These are phyloP conservation scores for Plebejus argus DNA, from an alignment of 2,888 invertebrate species.

Conservation along the genomic window DNA sequence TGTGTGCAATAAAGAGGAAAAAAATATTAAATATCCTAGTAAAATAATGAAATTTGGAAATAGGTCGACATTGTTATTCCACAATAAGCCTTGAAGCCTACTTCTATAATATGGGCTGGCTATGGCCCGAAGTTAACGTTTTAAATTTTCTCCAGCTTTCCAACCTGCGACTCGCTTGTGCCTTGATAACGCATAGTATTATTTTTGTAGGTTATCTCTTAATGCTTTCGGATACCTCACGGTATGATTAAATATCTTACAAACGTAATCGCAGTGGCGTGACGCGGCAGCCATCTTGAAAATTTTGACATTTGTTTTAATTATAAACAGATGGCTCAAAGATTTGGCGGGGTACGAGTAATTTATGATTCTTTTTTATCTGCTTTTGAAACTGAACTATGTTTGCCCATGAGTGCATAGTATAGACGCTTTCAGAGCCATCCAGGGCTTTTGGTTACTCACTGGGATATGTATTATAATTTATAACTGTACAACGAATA, in stretches of 20 bases:
- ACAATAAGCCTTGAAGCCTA: too few relatives aligned
- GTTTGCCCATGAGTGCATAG: not conserved
- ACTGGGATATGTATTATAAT: too few relatives aligned
- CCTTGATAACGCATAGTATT: constrained; percentile 44
- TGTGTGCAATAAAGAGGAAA: too few relatives aligned
- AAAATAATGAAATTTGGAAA: too few relatives aligned
- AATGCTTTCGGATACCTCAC: constrained; percentile 47
- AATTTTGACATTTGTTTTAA: constrained; percentile 13
- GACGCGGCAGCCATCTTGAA: constrained; percentile 46
- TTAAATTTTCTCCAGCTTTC: not conserved
- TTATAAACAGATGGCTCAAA: constrained; percentile 6
- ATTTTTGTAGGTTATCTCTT: constrained; percentile 53
- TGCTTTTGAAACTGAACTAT: not conserved
- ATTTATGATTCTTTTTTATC: not conserved
- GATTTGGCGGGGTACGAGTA: not conserved
- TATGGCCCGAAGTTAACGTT: too few relatives aligned
- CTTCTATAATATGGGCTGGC: too few relatives aligned
- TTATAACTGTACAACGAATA: too few relatives aligned
- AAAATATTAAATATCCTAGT: too few relatives aligned
- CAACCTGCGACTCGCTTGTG: not conserved
- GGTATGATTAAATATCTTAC: constrained; percentile 61
- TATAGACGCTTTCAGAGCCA: too few relatives aligned
- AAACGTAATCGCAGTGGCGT: constrained; percentile 52
- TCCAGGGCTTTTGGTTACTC: too few relatives aligned
- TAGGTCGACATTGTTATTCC: too few relatives aligned